Evolutionary conservation across 2,113 vertebrate species (phyloP), one percentile per base, ranked within the genome.

Genomic region (Corynorhinus townsendii): DNA sequence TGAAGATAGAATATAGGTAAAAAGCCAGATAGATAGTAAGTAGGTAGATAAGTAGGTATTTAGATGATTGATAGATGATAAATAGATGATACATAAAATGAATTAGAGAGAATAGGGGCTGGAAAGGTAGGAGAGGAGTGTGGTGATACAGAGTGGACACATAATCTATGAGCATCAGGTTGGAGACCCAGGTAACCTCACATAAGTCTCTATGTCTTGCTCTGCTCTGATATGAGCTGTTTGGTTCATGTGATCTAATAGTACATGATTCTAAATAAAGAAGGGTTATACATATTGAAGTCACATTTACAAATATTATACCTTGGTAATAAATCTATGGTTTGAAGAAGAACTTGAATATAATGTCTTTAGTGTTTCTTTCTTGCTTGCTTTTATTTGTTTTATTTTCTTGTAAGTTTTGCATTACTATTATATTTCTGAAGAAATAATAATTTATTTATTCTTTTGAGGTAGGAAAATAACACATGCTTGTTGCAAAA

Each of bases 321-420:
- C 19, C 35, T 76, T 86, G 28, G 49, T 87, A 59, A 52, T 15
- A 76, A 62, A 77, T 90, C 40, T 85, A 59, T 81, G 54, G 56
- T 24, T 69, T 75, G 16, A 76, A 49, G 11, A 77, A 62, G 8
- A 85, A 35, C 2, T 89, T 68, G 5, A 76, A n/a, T 35, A 90
- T 12, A 26, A 68, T 81, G 22, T 22, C 68, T 85, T 92, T 33
- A 73, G 2, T 8, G 38, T 85, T 30, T 22, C 14, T 59, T 26
- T 19, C 40, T 47, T 56, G 17, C 28, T 64, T 64, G 62, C 62
- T 64, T 64, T 28, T 24, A 12, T 43, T 73, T 47, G 4, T 28
- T 90, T 75, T 38, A n/a, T 86, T 86, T 86, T 47, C 4, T 72
- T 64, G 26, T 71, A 79, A 47, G 24, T 94, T 96, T 93, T 86